These are phyloP conservation scores for Drosophila percnosoma DNA, from an alignment of 2,888 invertebrate genomes.

Conservation along the genomic window DNA sequence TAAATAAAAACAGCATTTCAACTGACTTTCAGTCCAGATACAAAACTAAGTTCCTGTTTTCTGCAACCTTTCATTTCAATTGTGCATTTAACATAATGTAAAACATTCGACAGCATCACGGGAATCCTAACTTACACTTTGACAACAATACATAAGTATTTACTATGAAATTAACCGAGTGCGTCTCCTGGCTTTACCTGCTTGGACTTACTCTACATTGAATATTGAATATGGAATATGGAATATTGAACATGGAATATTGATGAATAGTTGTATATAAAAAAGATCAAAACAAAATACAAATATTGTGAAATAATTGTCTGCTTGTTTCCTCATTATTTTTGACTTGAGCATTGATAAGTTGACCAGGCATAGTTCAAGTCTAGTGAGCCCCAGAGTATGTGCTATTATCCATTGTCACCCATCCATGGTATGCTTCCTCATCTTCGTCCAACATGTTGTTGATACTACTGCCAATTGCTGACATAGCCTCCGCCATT, in stretches of 20 bases:
- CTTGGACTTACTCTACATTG: not conserved
- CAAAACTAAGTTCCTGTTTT: not conserved
- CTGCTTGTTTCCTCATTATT: not conserved
- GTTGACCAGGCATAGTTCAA: not conserved
- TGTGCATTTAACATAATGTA: constrained; percentile 44
- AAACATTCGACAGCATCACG: constrained; percentile 2
- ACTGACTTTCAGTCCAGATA: constrained; percentile 34
- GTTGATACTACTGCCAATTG: not conserved
- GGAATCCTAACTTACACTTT: not conserved
- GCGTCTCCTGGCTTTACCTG: not conserved
- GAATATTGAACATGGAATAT: too few relatives aligned
- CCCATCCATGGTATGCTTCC: not conserved
- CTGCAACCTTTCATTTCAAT: constrained; percentile 65
- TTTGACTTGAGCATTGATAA: not conserved
- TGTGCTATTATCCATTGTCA: not conserved
- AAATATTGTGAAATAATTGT: too few relatives aligned
- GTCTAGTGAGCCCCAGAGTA: not conserved
- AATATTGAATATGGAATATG: too few relatives aligned
- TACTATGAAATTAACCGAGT: not conserved
- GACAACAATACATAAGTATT: not conserved
- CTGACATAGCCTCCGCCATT: not conserved
- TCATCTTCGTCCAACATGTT: not conserved
- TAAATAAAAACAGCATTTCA: constrained; percentile 66
- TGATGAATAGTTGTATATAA: too few relatives aligned
- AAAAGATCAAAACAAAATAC: too few relatives aligned